A percentile compares a stretch with the other conserved stretches of the same genome.
phyloP scores from a whole-genome alignment of 64 coral and sea anemone species.

The Montipora cactus region DNA sequence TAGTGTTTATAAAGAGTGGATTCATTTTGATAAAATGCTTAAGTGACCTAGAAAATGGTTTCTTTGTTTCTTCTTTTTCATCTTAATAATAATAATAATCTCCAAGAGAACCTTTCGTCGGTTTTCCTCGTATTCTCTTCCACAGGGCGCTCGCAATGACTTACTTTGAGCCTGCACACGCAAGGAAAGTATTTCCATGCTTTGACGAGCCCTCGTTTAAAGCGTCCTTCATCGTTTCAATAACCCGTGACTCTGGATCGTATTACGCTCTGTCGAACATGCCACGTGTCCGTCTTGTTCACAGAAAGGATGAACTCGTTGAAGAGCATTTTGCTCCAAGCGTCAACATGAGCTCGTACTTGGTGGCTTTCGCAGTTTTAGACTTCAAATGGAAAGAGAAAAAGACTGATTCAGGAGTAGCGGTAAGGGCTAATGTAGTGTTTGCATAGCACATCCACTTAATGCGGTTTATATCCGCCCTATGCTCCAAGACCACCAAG shows the following conservation, averaged over 20 bases:
- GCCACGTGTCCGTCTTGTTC: constrained; percentile 3
- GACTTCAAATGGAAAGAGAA: constrained; percentile 74
- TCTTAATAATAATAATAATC: too few species aligned
- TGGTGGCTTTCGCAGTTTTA: constrained; percentile 68
- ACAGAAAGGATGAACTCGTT: constrained; percentile 40
- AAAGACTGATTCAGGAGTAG: constrained; percentile 41
- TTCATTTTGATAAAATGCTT: too few species aligned
- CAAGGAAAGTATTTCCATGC: constrained; percentile 67
- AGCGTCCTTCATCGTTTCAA: constrained; percentile 66
- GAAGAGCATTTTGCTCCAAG: constrained; percentile 43
- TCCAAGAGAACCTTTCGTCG: too few species aligned
- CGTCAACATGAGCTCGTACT: constrained; percentile 76
- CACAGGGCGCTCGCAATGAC: constrained; percentile 47
- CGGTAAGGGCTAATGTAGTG: not conserved
- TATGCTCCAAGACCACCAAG: too few species aligned
- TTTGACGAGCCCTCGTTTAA: constrained; percentile 77
- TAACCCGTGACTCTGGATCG: constrained; percentile 43
- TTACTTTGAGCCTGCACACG: constrained; percentile 66
- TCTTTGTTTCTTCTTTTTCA: too few species aligned
- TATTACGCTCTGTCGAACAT: constrained; percentile 73
- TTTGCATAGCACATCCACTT: too few species aligned
- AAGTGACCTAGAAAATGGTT: too few species aligned
- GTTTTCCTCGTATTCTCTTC: not conserved
- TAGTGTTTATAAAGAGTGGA: too few species aligned
- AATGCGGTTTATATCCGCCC: too few species aligned